Base-by-base conservation (phyloP, 2,113 vertebrate species). In the Turdus rufiventris region DNA sequence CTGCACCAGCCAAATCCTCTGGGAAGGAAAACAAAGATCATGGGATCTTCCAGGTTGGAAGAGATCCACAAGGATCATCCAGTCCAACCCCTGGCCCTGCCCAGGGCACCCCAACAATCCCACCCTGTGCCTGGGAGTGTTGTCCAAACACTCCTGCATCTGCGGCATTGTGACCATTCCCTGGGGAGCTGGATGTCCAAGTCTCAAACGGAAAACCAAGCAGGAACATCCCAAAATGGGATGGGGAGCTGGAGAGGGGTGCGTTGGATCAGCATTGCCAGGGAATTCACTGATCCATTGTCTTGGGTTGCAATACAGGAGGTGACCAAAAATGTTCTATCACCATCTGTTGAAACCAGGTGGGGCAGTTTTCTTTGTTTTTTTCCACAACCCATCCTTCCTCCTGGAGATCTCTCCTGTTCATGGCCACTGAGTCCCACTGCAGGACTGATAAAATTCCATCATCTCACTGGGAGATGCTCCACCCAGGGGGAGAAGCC, bases 101-200 rank as follows among this genome's bases (percentile, higher is more conserved):
- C 21, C 50, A 65, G 57, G 42, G n/a, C 51, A 43, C 10, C 5
- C 20, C 58, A 43, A 16, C 16, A 48, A 43, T 36, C 50, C 34
- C 34, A 42, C 14, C 21, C 21, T 33, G 42, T 50, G 21, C 34
- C 58, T 65, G 20, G 20, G 21, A 51, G 8, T 1, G 2, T 7
- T 68, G 54, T n/a, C 38, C 47, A 28, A n/a, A 23, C 0, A 0
- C 29, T 70, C 18, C 48, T 29, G 29, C 6, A 70, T 26, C 63
- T 28, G 23, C 9, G 29, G n/a, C n/a, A 6, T 14, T 0, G 0
- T 45, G 28, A 2, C 47, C 23, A 25, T 53, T 45, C 47, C 73
- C 40, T 62, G 47, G 28, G 18, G 38, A 24, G 28, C 23, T 20
- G 13, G 24, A 14, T 9, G 9, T 6, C 50, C 1, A 54, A 45